Evolutionary conservation across 2,888 invertebrate genomes (phyloP).

Genomic region (Microplitis deprimator): DNA sequence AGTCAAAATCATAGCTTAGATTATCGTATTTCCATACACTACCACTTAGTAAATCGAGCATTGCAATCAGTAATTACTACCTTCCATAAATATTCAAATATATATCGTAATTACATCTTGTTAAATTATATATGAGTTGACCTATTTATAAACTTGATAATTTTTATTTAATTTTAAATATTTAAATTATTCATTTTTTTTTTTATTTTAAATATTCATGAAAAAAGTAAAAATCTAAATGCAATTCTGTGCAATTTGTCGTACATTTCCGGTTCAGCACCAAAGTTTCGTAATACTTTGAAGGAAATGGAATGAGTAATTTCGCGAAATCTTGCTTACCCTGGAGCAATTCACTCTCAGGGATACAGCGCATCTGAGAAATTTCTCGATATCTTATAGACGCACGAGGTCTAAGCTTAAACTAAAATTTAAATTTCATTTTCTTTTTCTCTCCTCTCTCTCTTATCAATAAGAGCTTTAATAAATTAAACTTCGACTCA

Average conservation of each 20-base stretch:
- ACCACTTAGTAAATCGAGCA: slow-evolving; percentile 27
- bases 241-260: slow-evolving; percentile 23
- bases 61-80: slow-evolving; percentile 25
- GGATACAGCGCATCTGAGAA: slow-evolving; percentile 27
- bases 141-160: neutral
- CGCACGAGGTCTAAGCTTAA: neutral
- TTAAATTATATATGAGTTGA: slow-evolving; percentile 8
- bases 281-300: slow-evolving; percentile 32
- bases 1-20: slow-evolving; percentile 15
- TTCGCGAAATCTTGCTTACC: slow-evolving; percentile 38
- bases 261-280: slow-evolving; percentile 17
- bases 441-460: slow-evolving; percentile 25
- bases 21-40: slow-evolving; percentile 5
- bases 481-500: neutral
- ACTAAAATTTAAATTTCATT: slow-evolving; percentile 36
- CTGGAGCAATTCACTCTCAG: neutral
- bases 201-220: neutral
- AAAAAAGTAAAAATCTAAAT: neutral
- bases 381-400: slow-evolving; percentile 38
- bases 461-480: neutral
- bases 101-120: neutral
- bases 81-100: neutral
- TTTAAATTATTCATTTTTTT: neutral
- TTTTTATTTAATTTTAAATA: neutral
- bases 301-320: slow-evolving; percentile 36